Conservation (phyloP, 2,888 invertebrate species). For the Mactromeris polynyma region DNA sequence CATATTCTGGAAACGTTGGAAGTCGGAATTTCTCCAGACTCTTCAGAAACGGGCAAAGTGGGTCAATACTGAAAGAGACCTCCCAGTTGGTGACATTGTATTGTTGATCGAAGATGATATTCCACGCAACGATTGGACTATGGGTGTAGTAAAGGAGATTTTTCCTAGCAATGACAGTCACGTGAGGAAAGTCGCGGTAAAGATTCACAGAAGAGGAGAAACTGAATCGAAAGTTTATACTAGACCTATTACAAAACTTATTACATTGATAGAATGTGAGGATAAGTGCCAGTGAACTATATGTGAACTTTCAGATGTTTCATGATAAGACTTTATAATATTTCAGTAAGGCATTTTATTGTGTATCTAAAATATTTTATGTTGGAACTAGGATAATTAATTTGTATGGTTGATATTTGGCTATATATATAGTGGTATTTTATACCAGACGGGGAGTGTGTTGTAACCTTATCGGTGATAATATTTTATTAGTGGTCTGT, state of each 20-base stretch:
- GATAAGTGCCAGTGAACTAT: no score
- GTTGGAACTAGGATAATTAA: no score
- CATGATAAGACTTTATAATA: no score
- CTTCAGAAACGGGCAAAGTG: slow-evolving; percentile 55
- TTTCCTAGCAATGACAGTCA: slow-evolving; percentile 26
- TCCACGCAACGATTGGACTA: slow-evolving; percentile 41
- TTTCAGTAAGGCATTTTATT: no score
- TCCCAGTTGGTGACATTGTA: slow-evolving; percentile 31
- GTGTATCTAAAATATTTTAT: no score
- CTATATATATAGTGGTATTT: no score
- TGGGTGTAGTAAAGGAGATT: slow-evolving; percentile 20
- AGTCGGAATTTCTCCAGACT: slow-evolving; percentile 46
- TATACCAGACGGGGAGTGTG: no score
- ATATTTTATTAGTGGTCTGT: no score
- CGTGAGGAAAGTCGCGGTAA: not conserved
- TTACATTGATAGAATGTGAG: no score
- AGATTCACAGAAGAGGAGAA: not conserved
- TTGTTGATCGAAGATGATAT: slow-evolving; percentile 10
- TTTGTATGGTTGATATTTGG: no score
- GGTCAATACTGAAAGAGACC: not conserved
- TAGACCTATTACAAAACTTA: not conserved
- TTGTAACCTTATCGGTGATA: no score
- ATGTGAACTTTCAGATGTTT: no score
- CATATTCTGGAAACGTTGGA: slow-evolving; percentile 57
- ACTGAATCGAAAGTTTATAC: not conserved